Percentiles rank a stretch among this genome's conserved stretches.
Conservation (phyloP, 2,113 vertebrate genomes). For the Falcunculus frontatus region DNA sequence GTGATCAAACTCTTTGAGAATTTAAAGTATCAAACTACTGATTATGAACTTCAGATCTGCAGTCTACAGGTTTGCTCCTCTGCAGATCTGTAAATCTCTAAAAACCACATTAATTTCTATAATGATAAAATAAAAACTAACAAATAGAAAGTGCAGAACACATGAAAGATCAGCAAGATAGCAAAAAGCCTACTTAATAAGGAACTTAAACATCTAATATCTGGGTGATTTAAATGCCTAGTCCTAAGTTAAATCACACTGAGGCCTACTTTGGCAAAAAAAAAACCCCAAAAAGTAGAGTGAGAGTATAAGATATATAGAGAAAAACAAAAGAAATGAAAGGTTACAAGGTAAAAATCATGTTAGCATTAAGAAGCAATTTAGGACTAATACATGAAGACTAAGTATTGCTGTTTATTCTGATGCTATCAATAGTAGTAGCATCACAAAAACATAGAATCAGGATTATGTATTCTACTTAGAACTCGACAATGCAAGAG, state of each 20-base stretch:
- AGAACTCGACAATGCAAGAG: background rate
- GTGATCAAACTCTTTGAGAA: background rate
- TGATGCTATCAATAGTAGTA: background rate
- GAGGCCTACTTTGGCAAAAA: background rate
- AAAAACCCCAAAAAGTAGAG: background rate
- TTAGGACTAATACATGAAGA: background rate
- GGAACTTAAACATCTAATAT: background rate
- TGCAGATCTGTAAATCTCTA: background rate
- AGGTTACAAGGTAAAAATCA: background rate
- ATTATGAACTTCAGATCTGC: background rate
- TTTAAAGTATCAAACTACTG: background rate
- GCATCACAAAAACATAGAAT: background rate
- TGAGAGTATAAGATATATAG: background rate
- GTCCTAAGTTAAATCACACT: background rate
- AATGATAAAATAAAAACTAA: background rate
- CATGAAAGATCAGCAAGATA: background rate
- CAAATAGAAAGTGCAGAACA: background rate
- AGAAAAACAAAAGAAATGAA: background rate
- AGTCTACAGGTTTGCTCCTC: background rate
- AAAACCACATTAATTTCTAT: background rate
- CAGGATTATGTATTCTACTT: background rate
- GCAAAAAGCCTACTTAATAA: background rate
- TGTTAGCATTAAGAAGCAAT: background rate
- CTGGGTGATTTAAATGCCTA: background rate
- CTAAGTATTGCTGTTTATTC: background rate